Evolutionary conservation across 2,797 vertebrate species (phyloP), one percentile per base, ranked within the genome.

Genomic region (Pseudocheirus occidentalis): DNA sequence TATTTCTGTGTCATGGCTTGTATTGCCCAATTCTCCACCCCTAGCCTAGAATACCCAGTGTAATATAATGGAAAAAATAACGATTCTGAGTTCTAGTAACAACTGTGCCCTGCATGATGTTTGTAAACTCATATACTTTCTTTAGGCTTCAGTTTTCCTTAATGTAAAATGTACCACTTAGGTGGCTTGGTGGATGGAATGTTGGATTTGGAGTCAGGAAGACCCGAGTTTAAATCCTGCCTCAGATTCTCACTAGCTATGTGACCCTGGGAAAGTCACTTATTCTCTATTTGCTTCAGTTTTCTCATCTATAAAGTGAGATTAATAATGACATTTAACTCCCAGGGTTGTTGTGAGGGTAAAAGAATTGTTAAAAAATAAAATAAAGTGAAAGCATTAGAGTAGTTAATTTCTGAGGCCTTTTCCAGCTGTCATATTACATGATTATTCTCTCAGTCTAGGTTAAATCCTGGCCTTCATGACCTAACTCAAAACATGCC

Each of bases 11-110:
- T 90, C n/a, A 7, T n/a, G 93, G 91, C 95, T 91, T 52, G 92
- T 91, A 87, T 91, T 57, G 54, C 14, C 31, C 91, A 58, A 59
- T 95, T 87, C 81, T 81, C 55, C 90, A 95, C 18, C 18, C 2
- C 10, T 81, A 73, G 18, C 7, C 55, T 81, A 46, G 96, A 92
- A 96, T 91, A 89, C 57, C 91, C 56, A 0, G 1, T 46, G 90
- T 95, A 92, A 91, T 56, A 92, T 21, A 87, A 92, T 94, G 94
- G 94, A 94, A 93, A 56, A 57, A 11, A 81, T 81, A 46, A 46
- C 1, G 40, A 46, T 10, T 46, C 40, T 46, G 7, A 81, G 13
- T 66, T 66, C 9, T n/a, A 34, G 40, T 27, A 81, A 81, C 73
- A 81, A 81, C 7, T 46, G 7, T 81, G 18, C 18, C 66, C 40